Evolutionary conservation across 2,797 vertebrate species (phyloP), one percentile per base, ranked within the genome.

Genomic region (Chaetodon trifasciatus): DNA sequence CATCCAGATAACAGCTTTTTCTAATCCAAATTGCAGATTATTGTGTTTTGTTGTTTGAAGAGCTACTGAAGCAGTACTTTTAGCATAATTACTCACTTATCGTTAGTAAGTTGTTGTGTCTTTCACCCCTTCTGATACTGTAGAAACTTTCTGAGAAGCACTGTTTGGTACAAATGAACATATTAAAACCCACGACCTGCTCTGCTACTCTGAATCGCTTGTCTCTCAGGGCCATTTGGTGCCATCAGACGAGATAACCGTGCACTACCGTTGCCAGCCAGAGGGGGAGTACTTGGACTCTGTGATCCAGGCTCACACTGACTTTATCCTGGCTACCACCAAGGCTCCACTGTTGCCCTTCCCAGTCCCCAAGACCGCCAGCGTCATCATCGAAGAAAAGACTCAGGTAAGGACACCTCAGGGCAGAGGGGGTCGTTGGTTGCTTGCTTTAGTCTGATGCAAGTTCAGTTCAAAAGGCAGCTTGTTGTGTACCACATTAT

Each of bases 321-420:
- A 98, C 69, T 99, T 99, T 72, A 99, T 99, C 93, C 93, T 97
- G 88, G 97, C 96, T 13, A 99, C 98, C 17, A 96, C 96, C 77
- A 99, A 99, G 88, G 97, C 97, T 89, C 96, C 96, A 3, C 94
- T 99, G 76, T 90, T 96, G 81, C 93, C 95, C 62, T 98, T 96
- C 89, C 97, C 98, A 0, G 96, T 97, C 65, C 94, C 96, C 83
- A 87, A 94, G 64, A 93, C 88, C 9, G 93, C 95, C 85, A 94
- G 92, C 74, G 19, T 98, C 61, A 97, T 99, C 81, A 97, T 99
- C 86, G 96, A 97, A 83, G 98, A 99, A 89, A 96, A 92, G 84
- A 98, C 96, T 8, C 97, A 97, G 94, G 98, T 99, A 47, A 28
- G 35, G 16, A 62, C 46, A 19, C 16, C 8, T 76, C 1, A 37